Base-by-base conservation (phyloP, 2,113 vertebrate genomes). In the Polypterus bichir region DNA sequence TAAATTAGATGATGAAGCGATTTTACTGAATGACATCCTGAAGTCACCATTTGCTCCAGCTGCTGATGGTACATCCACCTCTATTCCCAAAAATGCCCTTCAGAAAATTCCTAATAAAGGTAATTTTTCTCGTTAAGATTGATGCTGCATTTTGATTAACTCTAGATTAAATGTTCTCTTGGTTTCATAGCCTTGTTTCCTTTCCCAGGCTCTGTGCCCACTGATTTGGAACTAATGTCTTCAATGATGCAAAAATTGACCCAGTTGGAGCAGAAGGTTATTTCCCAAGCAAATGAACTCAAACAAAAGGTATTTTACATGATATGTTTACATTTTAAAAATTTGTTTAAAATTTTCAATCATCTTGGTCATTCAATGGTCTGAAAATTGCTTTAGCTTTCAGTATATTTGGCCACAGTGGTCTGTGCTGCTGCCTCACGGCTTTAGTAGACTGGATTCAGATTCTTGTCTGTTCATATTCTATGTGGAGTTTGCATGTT, bases 231-330 rank as follows among this genome's bases (percentile, higher is more conserved):
- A 55, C 77, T 86, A 5, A 9, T 79, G 62, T 72, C 85, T 51
- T 77, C 79, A 49, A 74, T 89, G 86, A 70, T 70, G 62, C 78
- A 78, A 67, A 84, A 81, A 65, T 55, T 97, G 59, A 59, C 60
- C n/a, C 60, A 80, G 44, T 66, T 95, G 75, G 92, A 97, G 69
- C 69, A 57, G 49, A 84, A 68, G 57, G 59, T 91, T 70, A 81
- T 67, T 63, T 54, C 48, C 49, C 93, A 97, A 71, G 72, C 70
- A 1, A 59, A 75, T 0, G 86, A 92, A 73, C 75, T 94, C 1
- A 64, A 77, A 9, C 11, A 49, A 49, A 91, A 92, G 86, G 96
- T 95, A 73, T 77, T 44, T 45, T 2, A 3, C 11, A 45, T 44
- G 27, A 58, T 49, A 51, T 27, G 27, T 27, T 27, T 27, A 27